Base-by-base conservation (phyloP, 2,113 vertebrate genomes). In the Anguilla japonica region DNA sequence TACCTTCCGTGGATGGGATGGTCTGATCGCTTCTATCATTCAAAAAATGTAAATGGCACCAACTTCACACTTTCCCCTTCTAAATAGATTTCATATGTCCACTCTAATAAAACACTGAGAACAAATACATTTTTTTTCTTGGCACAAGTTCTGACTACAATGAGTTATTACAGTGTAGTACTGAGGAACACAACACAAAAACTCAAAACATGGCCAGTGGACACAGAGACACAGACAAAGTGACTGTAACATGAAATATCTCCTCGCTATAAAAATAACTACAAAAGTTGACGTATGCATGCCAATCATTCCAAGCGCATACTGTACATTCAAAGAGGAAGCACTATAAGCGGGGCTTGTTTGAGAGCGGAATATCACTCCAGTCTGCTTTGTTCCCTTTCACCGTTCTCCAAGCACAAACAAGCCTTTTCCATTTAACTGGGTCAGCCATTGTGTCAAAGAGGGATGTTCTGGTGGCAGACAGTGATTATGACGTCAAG, bases 391-490 rank as follows among this genome's bases (percentile, higher is more conserved):
- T 57, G 1, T 15, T 41, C n/a, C n/a, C 18, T 9, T 18, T 56
- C n/a, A 29, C 46, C 18, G 9, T 46, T 79, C 67, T 63, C 26
- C 8, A 84, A 83, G 18, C 34, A 88, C 1, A 67, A 88, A 20
- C 22, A 53, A 11, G 53, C 39, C 46, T 13, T 79, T 80, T 84
- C 41, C n/a, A 22, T 86, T 88, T 90, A 94, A 93, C 78, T 94
- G 84, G 94, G 94, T 94, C 93, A 92, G 86, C 84, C 88, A 92
- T 87, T 84, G 40, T 75, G 82, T 53, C 87, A 85, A 86, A 87
- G 87, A 81, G 86, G 75, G 50, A 85, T 81, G 84, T 88, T 89
- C 84, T 85, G 46, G 80, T 88, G 87, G 87, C 90, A 91, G 91
- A 93, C 84, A 63, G 86, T n/a, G 91, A 83, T 92, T 87, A 89